Percentiles rank a stretch among this genome's conserved stretches.
phyloP scores from a whole-genome alignment of 2,888 invertebrate species.

The Ecliptopera silaceata region DNA sequence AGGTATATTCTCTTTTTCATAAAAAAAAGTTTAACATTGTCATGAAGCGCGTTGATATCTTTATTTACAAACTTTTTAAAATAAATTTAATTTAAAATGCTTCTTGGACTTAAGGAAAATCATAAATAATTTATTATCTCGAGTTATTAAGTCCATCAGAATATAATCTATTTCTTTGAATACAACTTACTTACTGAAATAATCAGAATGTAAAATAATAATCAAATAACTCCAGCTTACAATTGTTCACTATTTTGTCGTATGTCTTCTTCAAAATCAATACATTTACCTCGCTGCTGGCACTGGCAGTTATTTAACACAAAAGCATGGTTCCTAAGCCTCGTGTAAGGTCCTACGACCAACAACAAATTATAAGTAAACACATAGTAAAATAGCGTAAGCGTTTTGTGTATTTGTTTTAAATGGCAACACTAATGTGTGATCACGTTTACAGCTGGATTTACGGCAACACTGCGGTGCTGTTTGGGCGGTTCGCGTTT shows the following conservation, averaged over 20 bases:
- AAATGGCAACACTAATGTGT: slow-evolving; percentile 66
- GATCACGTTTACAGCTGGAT: slow-evolving; percentile 58
- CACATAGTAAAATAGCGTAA: slow-evolving; percentile 36
- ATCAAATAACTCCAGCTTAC: neutral
- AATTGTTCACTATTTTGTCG: neutral
- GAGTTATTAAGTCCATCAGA: too few species aligned
- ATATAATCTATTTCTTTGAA: too few species aligned
- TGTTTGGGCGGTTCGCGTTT: slow-evolving; percentile 17
- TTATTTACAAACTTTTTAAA: too few species aligned
- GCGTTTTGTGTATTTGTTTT: slow-evolving; percentile 54
- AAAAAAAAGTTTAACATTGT: neutral
- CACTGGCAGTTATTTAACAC: neutral
- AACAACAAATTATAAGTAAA: slow-evolving; percentile 43
- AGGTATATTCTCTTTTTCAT: too few species aligned
- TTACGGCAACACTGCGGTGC: slow-evolving; percentile 44
- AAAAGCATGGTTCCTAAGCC: neutral
- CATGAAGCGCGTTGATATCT: slow-evolving; percentile 12
- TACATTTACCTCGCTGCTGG: neutral
- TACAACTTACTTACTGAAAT: too few species aligned
- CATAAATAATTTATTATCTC: too few species aligned
- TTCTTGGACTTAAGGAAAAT: too few species aligned
- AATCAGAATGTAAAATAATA: too few species aligned
- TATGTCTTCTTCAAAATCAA: neutral
- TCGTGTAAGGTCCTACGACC: neutral
- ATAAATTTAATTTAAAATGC: too few species aligned